Evolutionary conservation across 2,888 invertebrate genomes (phyloP), one percentile per base, ranked within the genome.

Genomic region (Agrilus mali): DNA sequence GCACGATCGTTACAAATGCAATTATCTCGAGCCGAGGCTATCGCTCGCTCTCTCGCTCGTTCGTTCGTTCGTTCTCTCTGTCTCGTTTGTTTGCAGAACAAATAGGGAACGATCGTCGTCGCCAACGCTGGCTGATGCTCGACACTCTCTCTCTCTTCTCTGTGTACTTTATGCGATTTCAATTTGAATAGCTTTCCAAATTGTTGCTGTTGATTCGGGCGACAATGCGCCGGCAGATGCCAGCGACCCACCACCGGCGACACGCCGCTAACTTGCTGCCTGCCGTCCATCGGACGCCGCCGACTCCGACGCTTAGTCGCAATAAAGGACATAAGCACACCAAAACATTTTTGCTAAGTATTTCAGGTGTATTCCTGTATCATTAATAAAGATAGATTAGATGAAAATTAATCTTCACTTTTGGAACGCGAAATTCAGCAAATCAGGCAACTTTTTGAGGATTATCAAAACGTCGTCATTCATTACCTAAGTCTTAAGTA

Each of bases 1-100:
- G 64, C 57, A 54, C 61, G 63, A 63, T 63, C 64, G 63, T 63
- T 64, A 59, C 60, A 61, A 63, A 64, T 61, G 60, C 61, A 64
- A 64, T 64, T 64, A 64, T 60, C 60, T 57, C 55, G 56, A 60
- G 55, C 56, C 54, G 53, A 55, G 54, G 60, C 60, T 59, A 59
- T 59, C 20, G 20, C 20, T 20, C 27, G 8, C 5, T 27, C 27
- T 59, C 59, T 59, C 20, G 20, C 20, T 20, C 27, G 8, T 10
- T 27, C 27, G 27, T 10, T 10, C 22, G 22, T 22, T 3, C 22
- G 22, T 7, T 22, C 27, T 10, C 10, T 27, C 27, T 27, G 10
- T 27, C 27, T 27, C 10, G 4, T 27, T 55, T 61, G 59, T 62
- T 62, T 61, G 58, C 60, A 53, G 61, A 61, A 63, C 62, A 62